Conservation (phyloP, 2,888 invertebrate genomes). For the Plebejus anna region DNA sequence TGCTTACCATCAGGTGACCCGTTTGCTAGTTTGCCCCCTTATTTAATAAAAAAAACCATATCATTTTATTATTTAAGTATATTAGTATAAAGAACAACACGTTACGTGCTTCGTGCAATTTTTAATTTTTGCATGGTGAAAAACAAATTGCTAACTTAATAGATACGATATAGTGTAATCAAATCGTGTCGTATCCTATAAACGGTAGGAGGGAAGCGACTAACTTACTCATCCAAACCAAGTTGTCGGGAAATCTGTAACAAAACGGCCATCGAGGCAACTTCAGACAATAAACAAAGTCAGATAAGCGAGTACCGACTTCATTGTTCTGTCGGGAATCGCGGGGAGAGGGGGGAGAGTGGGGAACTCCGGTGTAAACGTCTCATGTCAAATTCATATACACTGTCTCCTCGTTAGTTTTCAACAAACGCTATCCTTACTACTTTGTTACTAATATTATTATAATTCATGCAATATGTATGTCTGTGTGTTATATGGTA, state of each 20-base stretch:
- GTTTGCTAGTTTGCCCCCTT: too few species aligned
- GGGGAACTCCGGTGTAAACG: constrained; percentile 43
- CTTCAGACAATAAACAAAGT: constrained; percentile 73
- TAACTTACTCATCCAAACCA: constrained; percentile 67
- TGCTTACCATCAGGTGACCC: too few species aligned
- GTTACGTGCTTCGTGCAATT: too few species aligned
- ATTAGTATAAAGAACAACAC: too few species aligned
- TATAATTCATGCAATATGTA: background rate
- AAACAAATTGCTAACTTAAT: too few species aligned
- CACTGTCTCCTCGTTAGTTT: background rate
- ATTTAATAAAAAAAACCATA: too few species aligned
- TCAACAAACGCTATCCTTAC: background rate
- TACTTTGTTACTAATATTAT: background rate
- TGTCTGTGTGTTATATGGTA: background rate
- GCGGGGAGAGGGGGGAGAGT: constrained; percentile 42
- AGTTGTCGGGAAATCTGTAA: constrained; percentile 64
- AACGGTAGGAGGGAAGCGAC: constrained; percentile 50
- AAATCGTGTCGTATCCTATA: constrained; percentile 45
- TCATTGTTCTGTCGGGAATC: constrained; percentile 54
- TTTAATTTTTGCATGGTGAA: too few species aligned
- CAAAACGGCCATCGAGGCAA: constrained; percentile 67
- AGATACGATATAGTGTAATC: too few species aligned
- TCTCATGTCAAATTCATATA: constrained; percentile 30
- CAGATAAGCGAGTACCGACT: constrained; percentile 60
- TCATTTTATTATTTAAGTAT: too few species aligned